Percentiles rank a stretch among this genome's conserved stretches.
phyloP scores from a whole-genome alignment of 2,888 invertebrate species.

The Acleris emargana region DNA sequence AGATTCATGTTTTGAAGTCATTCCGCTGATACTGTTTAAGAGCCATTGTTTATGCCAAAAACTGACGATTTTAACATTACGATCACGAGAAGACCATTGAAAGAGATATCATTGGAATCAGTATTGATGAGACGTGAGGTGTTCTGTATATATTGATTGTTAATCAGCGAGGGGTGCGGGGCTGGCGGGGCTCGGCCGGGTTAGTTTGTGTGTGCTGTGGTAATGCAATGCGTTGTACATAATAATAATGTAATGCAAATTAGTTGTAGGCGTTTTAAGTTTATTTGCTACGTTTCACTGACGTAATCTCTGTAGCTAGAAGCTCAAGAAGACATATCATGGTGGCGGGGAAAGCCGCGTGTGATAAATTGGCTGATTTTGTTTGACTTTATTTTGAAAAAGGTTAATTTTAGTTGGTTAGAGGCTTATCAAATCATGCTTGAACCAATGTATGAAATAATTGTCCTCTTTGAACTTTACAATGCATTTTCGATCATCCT shows the following conservation, averaged over 20 bases:
- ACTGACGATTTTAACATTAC: constrained; percentile 40
- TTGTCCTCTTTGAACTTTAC: neutral
- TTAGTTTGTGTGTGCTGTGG: constrained; percentile 10
- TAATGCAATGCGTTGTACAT: constrained; percentile 52
- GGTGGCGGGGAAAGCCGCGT: constrained; percentile 47
- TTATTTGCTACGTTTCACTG: constrained; percentile 50
- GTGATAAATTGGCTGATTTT: constrained; percentile 53
- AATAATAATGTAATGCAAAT: constrained; percentile 63
- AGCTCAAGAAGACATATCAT: constrained; percentile 78
- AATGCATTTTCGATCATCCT: too few species aligned
- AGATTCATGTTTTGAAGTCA: constrained; percentile 69
- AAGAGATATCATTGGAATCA: constrained; percentile 43
- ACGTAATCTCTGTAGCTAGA: constrained; percentile 69
- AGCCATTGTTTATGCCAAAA: constrained; percentile 77
- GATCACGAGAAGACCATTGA: neutral
- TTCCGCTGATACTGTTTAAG: constrained; percentile 65
- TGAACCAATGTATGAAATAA: constrained; percentile 16
- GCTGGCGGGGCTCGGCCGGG: too few species aligned
- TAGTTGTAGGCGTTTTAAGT: constrained; percentile 52
- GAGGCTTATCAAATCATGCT: constrained; percentile 25
- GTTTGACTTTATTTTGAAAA: constrained; percentile 41
- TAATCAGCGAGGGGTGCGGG: constrained; percentile 9
- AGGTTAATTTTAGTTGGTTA: constrained; percentile 29
- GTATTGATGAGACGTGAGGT: constrained; percentile 49
- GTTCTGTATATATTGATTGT: constrained; percentile 37